Conservation (phyloP, 35 echinoderm and acorn worm genomes). For the Ptychodera flava region DNA sequence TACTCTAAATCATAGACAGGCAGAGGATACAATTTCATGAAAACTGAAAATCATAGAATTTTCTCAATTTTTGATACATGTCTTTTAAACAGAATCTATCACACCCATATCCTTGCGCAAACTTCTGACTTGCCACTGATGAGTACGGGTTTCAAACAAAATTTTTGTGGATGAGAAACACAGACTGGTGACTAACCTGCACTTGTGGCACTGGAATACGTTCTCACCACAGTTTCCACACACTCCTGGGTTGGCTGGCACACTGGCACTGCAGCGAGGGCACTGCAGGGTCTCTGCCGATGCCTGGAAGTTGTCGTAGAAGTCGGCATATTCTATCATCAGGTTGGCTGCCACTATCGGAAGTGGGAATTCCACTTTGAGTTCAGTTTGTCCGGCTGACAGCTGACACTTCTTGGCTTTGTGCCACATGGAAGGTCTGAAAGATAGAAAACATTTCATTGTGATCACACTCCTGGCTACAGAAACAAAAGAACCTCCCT, state of each 20-base stretch:
- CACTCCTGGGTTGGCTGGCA: slow-evolving; percentile 94
- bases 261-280: slow-evolving; percentile 92
- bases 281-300: slow-evolving; percentile 98
- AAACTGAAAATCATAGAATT: too few relatives aligned
- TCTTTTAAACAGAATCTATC: too few relatives aligned
- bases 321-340: slow-evolving; percentile 99
- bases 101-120: too few relatives aligned
- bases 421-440: slow-evolving; percentile 95
- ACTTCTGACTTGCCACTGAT: too few relatives aligned
- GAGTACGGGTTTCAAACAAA: too few relatives aligned
- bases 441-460: too few relatives aligned
- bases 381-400: slow-evolving; percentile 88
- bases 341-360: slow-evolving; percentile 98
- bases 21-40: too few relatives aligned
- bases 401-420: slow-evolving; percentile 95
- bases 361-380: slow-evolving; percentile 92
- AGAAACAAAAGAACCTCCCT: too few relatives aligned
- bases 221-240: slow-evolving; percentile 98
- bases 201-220: slow-evolving; percentile 99
- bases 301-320: slow-evolving; percentile 98
- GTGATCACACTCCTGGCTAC: too few relatives aligned
- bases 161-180: too few relatives aligned
- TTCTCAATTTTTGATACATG: too few relatives aligned
- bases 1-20: too few relatives aligned
- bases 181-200: slow-evolving; percentile 89